Percentiles rank a stretch among this genome's conserved stretches.
These are phyloP conservation scores for Limnephilus auricula DNA, from an alignment of 2,888 invertebrate species.

Conservation along the genomic window DNA sequence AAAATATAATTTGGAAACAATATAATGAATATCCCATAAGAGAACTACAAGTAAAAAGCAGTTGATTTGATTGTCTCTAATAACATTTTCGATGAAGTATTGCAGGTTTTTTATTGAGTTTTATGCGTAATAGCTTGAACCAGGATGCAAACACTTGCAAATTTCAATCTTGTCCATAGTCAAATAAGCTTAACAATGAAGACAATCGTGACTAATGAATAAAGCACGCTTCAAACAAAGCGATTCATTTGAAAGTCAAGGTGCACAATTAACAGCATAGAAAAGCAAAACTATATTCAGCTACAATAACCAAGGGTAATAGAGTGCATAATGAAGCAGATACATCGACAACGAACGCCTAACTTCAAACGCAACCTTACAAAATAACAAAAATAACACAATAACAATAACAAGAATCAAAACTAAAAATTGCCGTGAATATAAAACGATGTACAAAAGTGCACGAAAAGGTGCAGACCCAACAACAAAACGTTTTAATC, in stretches of 20 bases:
- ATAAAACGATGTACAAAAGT: slow-evolving; percentile 52
- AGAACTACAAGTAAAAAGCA: no score
- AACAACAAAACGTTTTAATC: slow-evolving; percentile 66
- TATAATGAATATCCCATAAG: no score
- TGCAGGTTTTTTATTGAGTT: not conserved
- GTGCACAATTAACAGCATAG: slow-evolving; percentile 20
- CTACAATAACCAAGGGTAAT: slow-evolving; percentile 40
- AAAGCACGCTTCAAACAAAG: not conserved
- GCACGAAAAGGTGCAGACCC: slow-evolving; percentile 51
- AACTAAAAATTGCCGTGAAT: slow-evolving; percentile 34
- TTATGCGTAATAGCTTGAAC: not conserved
- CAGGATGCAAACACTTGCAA: not conserved
- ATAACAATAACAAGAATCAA: slow-evolving; percentile 43
- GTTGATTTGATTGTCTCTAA: no score
- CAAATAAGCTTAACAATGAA: not conserved
- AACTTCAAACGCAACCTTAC: slow-evolving; percentile 16
- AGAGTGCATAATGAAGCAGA: slow-evolving; percentile 52
- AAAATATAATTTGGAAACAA: no score
- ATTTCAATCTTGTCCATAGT: not conserved
- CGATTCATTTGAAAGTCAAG: slow-evolving; percentile 51
- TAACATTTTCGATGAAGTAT: no score
- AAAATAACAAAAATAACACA: not conserved
- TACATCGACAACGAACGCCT: slow-evolving; percentile 44
- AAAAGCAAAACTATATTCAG: slow-evolving; percentile 40
- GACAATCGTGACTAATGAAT: slow-evolving; percentile 29